These are phyloP conservation scores for Acanthosepion pharaonis DNA, from an alignment of 2,888 invertebrate species.

Conservation along the genomic window DNA sequence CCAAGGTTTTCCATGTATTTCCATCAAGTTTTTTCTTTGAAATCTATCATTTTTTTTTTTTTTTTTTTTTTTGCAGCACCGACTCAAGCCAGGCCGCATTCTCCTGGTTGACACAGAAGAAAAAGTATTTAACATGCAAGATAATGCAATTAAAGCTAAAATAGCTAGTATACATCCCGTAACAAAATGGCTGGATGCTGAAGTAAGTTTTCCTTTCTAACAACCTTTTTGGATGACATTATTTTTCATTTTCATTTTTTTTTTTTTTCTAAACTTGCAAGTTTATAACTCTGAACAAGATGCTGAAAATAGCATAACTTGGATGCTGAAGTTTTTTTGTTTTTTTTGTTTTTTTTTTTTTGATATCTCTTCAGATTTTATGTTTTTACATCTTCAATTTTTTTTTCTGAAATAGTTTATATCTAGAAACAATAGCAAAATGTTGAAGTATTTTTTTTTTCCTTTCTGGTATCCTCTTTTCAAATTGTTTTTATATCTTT, in stretches of 20 bases:
- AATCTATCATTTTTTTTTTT: neutral
- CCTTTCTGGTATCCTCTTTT: neutral
- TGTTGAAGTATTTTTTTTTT: slow-evolving; percentile 17
- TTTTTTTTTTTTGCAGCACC: slow-evolving; percentile 82
- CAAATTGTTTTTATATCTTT: too few relatives aligned
- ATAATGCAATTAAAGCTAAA: slow-evolving; percentile 90
- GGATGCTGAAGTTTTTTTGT: too few relatives aligned
- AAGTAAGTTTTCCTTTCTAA: slow-evolving; percentile 1
- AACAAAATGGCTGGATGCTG: slow-evolving; percentile 84
- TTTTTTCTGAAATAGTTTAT: slow-evolving; percentile 76
- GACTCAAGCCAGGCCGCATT: slow-evolving; percentile 98
- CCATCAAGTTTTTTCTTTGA: neutral
- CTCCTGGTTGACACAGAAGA: slow-evolving; percentile 92
- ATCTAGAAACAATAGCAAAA: slow-evolving; percentile 93
- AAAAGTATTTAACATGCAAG: slow-evolving; percentile 89
- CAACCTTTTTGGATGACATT: too few relatives aligned
- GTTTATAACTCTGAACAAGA: too few relatives aligned
- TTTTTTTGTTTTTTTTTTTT: too few relatives aligned
- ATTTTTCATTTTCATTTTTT: too few relatives aligned
- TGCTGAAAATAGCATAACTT: too few relatives aligned
- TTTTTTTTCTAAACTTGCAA: too few relatives aligned
- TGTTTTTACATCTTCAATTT: too few relatives aligned
- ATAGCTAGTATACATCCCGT: slow-evolving; percentile 93
- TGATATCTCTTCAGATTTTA: too few relatives aligned
- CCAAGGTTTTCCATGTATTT: neutral